Base-by-base conservation (phyloP, 2,888 invertebrate species). In the Cephus sareptanus region DNA sequence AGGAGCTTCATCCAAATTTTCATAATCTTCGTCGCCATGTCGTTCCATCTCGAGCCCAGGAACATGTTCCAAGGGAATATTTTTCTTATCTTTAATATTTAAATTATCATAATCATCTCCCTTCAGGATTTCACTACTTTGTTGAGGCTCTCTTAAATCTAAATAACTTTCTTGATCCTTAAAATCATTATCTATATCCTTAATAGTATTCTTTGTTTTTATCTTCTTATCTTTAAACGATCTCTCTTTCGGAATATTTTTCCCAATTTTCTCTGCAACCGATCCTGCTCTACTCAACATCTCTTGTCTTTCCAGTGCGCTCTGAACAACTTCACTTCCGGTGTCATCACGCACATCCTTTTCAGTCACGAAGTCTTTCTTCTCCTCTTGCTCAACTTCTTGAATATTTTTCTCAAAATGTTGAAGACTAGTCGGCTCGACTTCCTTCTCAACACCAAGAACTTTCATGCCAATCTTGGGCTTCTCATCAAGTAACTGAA, bases 321-420 rank as follows among this genome's bases (percentile, higher is more conserved):
- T 71, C 31, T 6, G 33, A 33, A 33, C 31, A 34, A 31, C 23
- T 9, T 69, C 23, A 12, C 23, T 31, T 34, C 69, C 35, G 33
- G 68, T 11, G 69, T 30, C 30, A 37, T 76, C 76, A 4, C 73
- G 73, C 13, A 56, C 33, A 73, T 13, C 30, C 15, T 76, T 13
- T 34, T n/a, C 73, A 34, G 30, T 15, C 31, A 33, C 30, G n/a
- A 23, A n/a, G 13, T 74, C 69, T 12, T 74, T 77, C 34, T 71
- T 34, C 30, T 75, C 40, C 40, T 77, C 75, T 34, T 71, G 31
- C 9, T 40, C 69, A 31, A 40, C 74, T 75, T 77, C 77, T 1
- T 71, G 74, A 74, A 75, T 12, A 33, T 75, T 77, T 35, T 74
- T 77, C 69, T 77, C 77, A 37, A 74, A 77, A 37, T 77, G 74